These are phyloP conservation scores for Mormyrops attenuatus DNA, from an alignment of 2,797 vertebrate species.

Conservation along the genomic window DNA sequence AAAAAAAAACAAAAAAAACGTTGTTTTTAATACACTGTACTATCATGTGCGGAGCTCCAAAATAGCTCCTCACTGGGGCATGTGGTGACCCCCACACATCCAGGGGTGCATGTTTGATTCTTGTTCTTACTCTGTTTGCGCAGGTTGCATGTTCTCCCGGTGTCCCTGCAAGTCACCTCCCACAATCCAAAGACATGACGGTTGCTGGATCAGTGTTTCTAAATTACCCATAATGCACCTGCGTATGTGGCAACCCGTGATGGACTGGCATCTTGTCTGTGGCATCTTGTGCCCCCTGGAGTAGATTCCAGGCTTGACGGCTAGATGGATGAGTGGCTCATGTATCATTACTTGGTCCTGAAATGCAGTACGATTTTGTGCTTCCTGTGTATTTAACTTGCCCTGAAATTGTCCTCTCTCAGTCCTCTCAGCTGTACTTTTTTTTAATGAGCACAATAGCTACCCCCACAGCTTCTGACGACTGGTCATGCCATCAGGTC, in stretches of 20 bases:
- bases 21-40: neutral
- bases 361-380: neutral
- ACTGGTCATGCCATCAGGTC: neutral
- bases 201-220: neutral
- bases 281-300: neutral
- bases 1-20: neutral
- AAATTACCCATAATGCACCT: neutral
- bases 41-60: neutral
- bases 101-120: neutral
- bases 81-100: neutral
- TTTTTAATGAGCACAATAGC: neutral
- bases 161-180: neutral
- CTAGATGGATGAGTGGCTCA: neutral
- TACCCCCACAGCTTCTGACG: neutral
- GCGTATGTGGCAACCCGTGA: neutral
- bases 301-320: neutral
- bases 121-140: neutral
- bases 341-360: neutral
- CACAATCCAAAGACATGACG: neutral
- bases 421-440: neutral
- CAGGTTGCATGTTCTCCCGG: neutral
- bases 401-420: neutral
- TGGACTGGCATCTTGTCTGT: neutral
- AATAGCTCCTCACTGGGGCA: neutral
- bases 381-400: neutral